Evolutionary conservation across 2,113 vertebrate species (phyloP).

Genomic region (Hippopotamus amphibius): DNA sequence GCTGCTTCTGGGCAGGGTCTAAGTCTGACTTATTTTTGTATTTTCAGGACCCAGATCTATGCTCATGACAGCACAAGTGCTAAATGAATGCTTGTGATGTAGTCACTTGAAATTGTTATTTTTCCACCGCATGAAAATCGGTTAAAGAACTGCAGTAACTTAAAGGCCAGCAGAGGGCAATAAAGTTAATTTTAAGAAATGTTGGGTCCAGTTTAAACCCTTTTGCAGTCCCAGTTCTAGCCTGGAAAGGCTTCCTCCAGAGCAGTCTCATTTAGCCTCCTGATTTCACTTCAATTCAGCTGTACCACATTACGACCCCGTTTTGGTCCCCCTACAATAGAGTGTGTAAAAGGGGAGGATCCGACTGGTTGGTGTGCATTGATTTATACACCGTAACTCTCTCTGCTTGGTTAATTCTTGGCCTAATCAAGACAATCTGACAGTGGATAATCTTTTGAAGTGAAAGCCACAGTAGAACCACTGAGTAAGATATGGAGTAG

Average conservation of each 20-base stretch:
- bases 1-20: background rate
- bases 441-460: background rate
- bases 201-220: background rate
- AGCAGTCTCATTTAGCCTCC: background rate
- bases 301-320: too few relatives aligned
- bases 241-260: background rate
- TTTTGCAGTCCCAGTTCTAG: background rate
- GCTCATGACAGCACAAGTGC: background rate
- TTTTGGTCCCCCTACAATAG: background rate
- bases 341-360: background rate
- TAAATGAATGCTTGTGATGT: background rate
- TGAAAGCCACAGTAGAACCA: background rate
- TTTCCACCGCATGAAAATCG: background rate
- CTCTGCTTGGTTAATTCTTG: background rate
- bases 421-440: background rate
- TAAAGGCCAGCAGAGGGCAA: constrained; percentile 30
- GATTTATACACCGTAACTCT: background rate
- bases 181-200: constrained; percentile 46
- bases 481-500: background rate
- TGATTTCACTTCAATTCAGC: background rate
- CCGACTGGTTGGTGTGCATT: background rate
- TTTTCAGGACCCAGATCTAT: background rate
- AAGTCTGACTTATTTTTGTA: background rate
- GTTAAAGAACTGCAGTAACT: background rate
- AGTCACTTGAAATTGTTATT: background rate